Conservation (phyloP, 2,113 vertebrate species). For the Rousettus leschenaultii region DNA sequence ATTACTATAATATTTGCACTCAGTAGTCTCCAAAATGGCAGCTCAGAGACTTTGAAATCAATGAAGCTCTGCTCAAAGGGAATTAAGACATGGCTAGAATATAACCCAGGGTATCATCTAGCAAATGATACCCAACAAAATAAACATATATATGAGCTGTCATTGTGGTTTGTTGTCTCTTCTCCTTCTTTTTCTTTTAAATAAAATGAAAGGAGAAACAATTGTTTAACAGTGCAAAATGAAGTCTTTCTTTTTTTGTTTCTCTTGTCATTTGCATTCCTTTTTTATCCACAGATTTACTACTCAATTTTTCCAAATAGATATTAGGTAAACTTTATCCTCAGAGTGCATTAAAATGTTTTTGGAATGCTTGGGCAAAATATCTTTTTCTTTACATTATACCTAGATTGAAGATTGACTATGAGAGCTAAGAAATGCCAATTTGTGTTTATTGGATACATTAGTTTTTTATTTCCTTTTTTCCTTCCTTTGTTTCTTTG, state of each 20-base stretch:
- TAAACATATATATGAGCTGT: conserved; percentile 32
- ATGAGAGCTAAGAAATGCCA: not conserved
- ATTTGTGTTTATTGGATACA: not conserved
- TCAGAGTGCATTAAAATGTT: not conserved
- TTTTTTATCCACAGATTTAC: not conserved
- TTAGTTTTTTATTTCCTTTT: not conserved
- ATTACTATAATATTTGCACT: conserved; percentile 44
- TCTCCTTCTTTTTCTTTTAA: not conserved
- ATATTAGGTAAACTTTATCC: not conserved
- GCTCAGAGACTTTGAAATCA: conserved; percentile 52
- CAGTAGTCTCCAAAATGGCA: conserved; percentile 62
- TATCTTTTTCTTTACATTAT: not conserved
- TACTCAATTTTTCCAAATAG: not conserved
- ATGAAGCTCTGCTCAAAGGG: conserved; percentile 30
- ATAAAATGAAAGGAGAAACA: not conserved
- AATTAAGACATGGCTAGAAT: not conserved
- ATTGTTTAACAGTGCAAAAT: not conserved
- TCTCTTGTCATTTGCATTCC: not conserved
- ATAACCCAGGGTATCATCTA: not conserved
- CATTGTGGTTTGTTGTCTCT: not conserved
- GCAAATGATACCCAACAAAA: conserved; percentile 5
- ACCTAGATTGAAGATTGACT: not conserved
- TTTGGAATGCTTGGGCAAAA: not conserved
- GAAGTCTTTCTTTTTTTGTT: not conserved
- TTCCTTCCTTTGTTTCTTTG: not conserved